Percentiles rank a stretch among this genome's conserved stretches.
Evolutionary conservation across 1,140 invertebrate genomes (phyloP).

Genomic region (Steinernema feltiae): DNA sequence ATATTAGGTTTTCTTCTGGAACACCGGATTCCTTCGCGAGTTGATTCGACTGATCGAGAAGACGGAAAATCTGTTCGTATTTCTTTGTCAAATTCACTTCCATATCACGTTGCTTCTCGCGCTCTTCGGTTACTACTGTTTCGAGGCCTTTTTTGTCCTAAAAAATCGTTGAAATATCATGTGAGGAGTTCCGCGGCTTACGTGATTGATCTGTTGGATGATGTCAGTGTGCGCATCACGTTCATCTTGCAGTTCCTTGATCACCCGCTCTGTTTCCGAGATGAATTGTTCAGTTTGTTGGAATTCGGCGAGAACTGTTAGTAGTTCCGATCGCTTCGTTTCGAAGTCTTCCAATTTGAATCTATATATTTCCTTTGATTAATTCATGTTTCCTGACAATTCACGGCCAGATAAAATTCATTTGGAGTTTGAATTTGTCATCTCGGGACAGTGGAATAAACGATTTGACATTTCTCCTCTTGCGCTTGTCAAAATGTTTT

Average conservation of each 20-base stretch:
- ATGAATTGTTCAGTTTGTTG: conserved; percentile 7
- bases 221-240: conserved; percentile 38
- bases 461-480: conserved; percentile 12
- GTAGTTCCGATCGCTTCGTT: neutral
- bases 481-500: conserved; percentile 11
- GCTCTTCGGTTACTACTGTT: conserved; percentile 20
- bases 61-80: conserved; percentile 26
- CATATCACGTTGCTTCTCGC: conserved; percentile 23
- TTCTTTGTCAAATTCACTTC: conserved; percentile 28
- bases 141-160: conserved; percentile 36
- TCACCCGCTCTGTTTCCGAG: conserved; percentile 22
- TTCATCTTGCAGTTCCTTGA: conserved; percentile 30
- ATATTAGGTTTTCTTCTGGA: conserved; percentile 18
- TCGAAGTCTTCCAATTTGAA: conserved; percentile 22
- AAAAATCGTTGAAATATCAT: conserved; percentile 5
- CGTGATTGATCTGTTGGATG: conserved; percentile 36
- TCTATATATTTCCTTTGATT: neutral
- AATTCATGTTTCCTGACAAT: neutral
- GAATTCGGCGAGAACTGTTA: conserved; percentile 1
- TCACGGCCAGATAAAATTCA: neutral
- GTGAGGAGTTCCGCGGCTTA: neutral
- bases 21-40: conserved; percentile 34
- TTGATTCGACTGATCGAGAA: conserved; percentile 32
- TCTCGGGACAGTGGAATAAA: neutral
- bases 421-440: conserved; percentile 5